Evolutionary conservation across 1,140 invertebrate genomes (phyloP).

Genomic region (Phenacoccus solenopsis): DNA sequence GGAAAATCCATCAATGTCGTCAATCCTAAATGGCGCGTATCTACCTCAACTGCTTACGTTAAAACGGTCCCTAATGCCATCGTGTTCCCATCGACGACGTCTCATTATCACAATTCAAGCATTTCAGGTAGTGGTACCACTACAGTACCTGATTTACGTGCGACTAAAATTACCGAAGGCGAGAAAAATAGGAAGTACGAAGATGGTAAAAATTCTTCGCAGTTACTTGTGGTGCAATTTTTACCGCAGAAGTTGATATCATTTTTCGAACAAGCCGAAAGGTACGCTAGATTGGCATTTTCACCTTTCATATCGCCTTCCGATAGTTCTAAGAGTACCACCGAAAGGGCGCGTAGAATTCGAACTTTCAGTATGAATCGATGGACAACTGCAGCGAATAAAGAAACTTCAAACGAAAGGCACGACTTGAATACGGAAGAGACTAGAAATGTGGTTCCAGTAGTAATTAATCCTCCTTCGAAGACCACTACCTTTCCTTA

Average conservation of each 20-base stretch:
- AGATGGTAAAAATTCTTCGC: background rate
- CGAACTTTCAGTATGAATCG: background rate
- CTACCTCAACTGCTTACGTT: background rate
- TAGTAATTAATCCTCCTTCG: background rate
- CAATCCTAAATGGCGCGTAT: background rate
- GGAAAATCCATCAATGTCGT: conserved; percentile 1
- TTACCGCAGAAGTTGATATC: conserved; percentile 58
- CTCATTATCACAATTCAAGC: background rate
- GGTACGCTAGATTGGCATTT: conserved; percentile 43
- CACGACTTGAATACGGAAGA: background rate
- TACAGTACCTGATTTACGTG: conserved; percentile 20
- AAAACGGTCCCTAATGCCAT: background rate
- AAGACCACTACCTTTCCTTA: background rate
- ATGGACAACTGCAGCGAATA: background rate
- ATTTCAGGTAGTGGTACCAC: conserved; percentile 8
- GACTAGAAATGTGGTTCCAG: background rate
- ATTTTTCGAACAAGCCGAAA: conserved; percentile 63
- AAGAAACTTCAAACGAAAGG: background rate
- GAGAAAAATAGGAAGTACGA: conserved; percentile 20
- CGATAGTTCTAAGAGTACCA: background rate
- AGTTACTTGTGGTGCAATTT: conserved; percentile 52
- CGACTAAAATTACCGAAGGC: conserved; percentile 25
- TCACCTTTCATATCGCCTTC: conserved; percentile 25
- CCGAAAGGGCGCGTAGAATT: background rate
- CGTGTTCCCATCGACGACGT: conserved; percentile 30